Conservation (phyloP, 2,888 invertebrate genomes). For the Cephalotes varians region DNA sequence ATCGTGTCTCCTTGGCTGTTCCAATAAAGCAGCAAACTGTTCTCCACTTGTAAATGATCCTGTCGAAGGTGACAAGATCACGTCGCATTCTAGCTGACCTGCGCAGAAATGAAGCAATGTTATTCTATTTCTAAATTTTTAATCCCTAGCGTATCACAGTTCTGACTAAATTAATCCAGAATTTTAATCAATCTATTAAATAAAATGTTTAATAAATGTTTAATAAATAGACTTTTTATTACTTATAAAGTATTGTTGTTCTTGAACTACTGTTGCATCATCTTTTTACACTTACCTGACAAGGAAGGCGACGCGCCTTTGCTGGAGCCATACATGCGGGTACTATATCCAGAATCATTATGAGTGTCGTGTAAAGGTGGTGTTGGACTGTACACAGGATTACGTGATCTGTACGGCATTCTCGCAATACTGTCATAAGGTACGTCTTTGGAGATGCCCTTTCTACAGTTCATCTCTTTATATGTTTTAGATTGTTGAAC, state of each 20-base stretch:
- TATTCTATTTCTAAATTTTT: background rate
- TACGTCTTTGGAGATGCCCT: conserved; percentile 74
- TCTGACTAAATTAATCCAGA: background rate
- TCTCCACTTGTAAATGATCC: conserved; percentile 78
- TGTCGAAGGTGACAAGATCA: conserved; percentile 77
- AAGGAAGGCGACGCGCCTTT: conserved; percentile 93
- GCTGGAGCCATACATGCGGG: conserved; percentile 92
- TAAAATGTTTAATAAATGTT: background rate
- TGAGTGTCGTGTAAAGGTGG: conserved; percentile 88
- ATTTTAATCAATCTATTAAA: background rate
- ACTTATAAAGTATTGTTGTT: too few species aligned
- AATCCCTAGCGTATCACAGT: background rate
- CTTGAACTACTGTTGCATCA: background rate
- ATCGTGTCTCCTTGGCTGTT: conserved; percentile 80
- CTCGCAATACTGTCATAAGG: conserved; percentile 81
- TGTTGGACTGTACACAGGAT: conserved; percentile 87
- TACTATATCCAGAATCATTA: conserved; percentile 95
- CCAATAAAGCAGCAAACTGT: conserved; percentile 79
- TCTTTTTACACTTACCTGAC: conserved; percentile 83
- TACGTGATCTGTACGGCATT: conserved; percentile 85
- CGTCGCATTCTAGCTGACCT: conserved; percentile 83
- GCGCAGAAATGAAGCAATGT: background rate
- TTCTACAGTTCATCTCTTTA: conserved; percentile 72
- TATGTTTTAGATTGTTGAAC: conserved; percentile 74
- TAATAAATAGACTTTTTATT: background rate